Evolutionary conservation across 2,888 invertebrate genomes (phyloP), one percentile per base, ranked within the genome.

Genomic region (Erebia aethiops): DNA sequence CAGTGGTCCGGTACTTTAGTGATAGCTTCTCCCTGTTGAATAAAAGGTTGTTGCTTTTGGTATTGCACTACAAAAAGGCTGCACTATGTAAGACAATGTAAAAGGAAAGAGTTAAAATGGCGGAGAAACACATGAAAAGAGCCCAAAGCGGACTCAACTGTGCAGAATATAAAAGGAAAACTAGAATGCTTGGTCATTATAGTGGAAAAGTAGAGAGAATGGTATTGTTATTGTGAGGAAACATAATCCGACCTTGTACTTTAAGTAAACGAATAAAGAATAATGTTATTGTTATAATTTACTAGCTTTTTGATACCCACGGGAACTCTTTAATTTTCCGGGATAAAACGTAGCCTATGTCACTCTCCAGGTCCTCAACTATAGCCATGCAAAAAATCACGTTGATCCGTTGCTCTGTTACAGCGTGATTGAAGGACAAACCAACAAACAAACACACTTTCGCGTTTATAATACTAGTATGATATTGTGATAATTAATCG

Each of bases 1-100:
- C 5, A 13, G 13, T 21, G 56, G 26, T 13, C 56, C 13, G 1
- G 4, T 57, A 57, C 56, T 26, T 21, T 16, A 13, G 21, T 3
- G 2, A 57, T 26, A 26, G 4, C 56, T 57, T 57, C 56, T 57
- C 56, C 13, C 54, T 56, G 4, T 57, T 14, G 1, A 14, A 1
- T 13, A 26, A 13, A 26, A 26, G 5, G 7, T 7, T 13, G 21
- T 21, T 21, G 13, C 11, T 57, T 57, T 26, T 43, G n/a, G 5
- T 60, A 10, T 60, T 11, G 16, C 3, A 41, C 16, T 43, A 16
- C 61, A 61, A 43, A 43, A 61, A 61, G 18, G 21, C 61, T 61
- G 61, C 41, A 61, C 61, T 61, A 61, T 61, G 61, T 61, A 61
- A 61, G 61, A 61, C 43, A 61, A 61, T 61, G 61, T 61, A 61